Evolutionary conservation across 1,140 invertebrate species (phyloP).

Genomic region (Psilanteris sp.): DNA sequence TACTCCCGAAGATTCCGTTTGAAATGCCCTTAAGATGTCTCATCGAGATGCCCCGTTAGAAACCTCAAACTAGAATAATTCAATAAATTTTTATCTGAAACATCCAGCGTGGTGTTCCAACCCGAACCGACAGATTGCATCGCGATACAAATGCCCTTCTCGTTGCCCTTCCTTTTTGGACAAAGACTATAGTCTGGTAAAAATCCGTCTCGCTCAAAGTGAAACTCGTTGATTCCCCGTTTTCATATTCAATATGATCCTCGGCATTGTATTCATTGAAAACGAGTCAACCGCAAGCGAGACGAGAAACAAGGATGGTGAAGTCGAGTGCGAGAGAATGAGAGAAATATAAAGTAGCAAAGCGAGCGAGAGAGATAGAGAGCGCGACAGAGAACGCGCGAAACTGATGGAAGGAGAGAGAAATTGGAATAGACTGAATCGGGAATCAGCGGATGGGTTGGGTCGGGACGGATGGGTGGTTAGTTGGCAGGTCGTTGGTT

Average conservation of each 20-base stretch:
- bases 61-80: conserved; percentile 11
- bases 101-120: conserved; percentile 10
- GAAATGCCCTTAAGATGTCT: no score
- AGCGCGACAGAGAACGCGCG: conserved; percentile 65
- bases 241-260: conserved; percentile 80
- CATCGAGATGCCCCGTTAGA: no score
- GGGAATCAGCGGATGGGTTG: conserved; percentile 65
- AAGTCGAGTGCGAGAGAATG: conserved; percentile 66
- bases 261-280: conserved; percentile 80
- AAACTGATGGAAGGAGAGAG: conserved; percentile 23
- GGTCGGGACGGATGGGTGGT: conserved; percentile 70
- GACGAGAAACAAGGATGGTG: conserved; percentile 18
- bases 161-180: conserved; percentile 30
- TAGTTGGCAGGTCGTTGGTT: conserved; percentile 74
- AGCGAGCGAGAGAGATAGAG: conserved; percentile 65
- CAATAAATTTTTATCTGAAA: conserved; percentile 24
- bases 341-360: conserved; percentile 23
- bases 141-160: conserved; percentile 28
- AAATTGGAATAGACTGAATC: conserved; percentile 71
- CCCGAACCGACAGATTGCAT: conserved; percentile 26
- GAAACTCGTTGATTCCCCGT: conserved; percentile 79
- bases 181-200: conserved; percentile 58
- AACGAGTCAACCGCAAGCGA: conserved; percentile 79
- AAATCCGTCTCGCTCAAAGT: conserved; percentile 50
- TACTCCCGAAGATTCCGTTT: no score